Percentiles rank a stretch among this genome's conserved stretches.
These are phyloP conservation scores for Pseudolaguvia tuberculata DNA, from an alignment of 2,113 vertebrate species.

Conservation along the genomic window DNA sequence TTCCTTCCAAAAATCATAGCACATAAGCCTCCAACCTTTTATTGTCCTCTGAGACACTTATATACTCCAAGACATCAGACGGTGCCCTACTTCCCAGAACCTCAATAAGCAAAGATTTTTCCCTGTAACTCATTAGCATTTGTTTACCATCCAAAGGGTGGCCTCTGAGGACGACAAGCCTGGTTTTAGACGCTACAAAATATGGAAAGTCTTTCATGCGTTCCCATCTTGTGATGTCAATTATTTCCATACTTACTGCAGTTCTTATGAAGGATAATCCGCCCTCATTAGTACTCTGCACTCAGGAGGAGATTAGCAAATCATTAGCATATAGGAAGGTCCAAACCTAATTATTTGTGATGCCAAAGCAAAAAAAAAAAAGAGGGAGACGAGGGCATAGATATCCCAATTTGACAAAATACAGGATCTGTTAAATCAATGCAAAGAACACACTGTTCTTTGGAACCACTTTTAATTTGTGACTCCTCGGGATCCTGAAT, in stretches of 20 bases:
- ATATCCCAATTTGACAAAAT: conserved; percentile 10
- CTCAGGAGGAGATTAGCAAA: conserved; percentile 69
- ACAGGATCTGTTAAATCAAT: background rate
- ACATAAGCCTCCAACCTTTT: background rate
- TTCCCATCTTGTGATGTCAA: conserved; percentile 54
- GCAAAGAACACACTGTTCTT: background rate
- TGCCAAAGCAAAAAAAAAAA: conserved; percentile 35
- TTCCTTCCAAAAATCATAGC: background rate
- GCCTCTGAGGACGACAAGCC: conserved; percentile 61
- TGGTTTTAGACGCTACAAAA: conserved; percentile 68
- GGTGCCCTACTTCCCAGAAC: conserved; percentile 22
- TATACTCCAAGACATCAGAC: background rate
- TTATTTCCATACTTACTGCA: conserved; percentile 71
- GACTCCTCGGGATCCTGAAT: background rate
- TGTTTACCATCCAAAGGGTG: conserved; percentile 37
- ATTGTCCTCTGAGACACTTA: conserved; percentile 1
- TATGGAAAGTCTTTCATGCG: conserved; percentile 66
- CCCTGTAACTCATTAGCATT: conserved; percentile 18
- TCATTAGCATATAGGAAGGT: conserved; percentile 69
- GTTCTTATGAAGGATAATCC: conserved; percentile 54
- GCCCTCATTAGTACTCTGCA: conserved; percentile 68
- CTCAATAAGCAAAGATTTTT: conserved; percentile 6
- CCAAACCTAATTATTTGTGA: conserved; percentile 65
- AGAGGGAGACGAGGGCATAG: background rate
- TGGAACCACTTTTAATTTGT: background rate